Conservation (phyloP, 2,888 invertebrate genomes). For the Harpalus rufipes region DNA sequence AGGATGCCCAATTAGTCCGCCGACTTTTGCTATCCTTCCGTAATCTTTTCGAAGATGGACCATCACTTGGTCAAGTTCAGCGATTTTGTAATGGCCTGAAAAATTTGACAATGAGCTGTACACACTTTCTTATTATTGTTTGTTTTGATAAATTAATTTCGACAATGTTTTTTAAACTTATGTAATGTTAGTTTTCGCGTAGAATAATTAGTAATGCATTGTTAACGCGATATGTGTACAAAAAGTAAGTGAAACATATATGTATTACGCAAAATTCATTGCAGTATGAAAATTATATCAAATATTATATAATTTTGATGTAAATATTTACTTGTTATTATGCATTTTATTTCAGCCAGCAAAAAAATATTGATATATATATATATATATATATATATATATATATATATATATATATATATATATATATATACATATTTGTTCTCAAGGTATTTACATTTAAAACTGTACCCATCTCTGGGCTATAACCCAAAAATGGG, state of each 20-base stretch:
- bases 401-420: no score
- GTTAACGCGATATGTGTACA: slow-evolving; percentile 16
- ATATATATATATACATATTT: no score
- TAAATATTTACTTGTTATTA: background rate
- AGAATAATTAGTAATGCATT: slow-evolving; percentile 46
- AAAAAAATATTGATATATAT: no score
- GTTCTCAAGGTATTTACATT: no score
- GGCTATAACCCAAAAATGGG: no score
- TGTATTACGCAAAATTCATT: background rate
- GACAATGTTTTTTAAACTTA: slow-evolving; percentile 13
- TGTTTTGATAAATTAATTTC: slow-evolving; percentile 1
- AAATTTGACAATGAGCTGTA: background rate
- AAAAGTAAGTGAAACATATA: slow-evolving; percentile 9
- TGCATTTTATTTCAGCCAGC: no score
- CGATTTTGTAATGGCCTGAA: slow-evolving; percentile 80
- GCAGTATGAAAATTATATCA: background rate
- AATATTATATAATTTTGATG: background rate
- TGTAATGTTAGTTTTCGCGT: background rate
- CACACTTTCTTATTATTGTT: background rate
- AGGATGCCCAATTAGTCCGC: slow-evolving; percentile 87
- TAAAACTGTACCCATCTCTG: no score
- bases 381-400: no score
- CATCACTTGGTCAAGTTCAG: slow-evolving; percentile 81
- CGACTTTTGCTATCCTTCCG: slow-evolving; percentile 83
- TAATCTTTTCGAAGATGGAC: slow-evolving; percentile 80